A percentile compares a stretch with the other conserved stretches of the same genome.
Evolutionary conservation across 2,113 vertebrate genomes (phyloP).

Genomic region (Pongo abelii): DNA sequence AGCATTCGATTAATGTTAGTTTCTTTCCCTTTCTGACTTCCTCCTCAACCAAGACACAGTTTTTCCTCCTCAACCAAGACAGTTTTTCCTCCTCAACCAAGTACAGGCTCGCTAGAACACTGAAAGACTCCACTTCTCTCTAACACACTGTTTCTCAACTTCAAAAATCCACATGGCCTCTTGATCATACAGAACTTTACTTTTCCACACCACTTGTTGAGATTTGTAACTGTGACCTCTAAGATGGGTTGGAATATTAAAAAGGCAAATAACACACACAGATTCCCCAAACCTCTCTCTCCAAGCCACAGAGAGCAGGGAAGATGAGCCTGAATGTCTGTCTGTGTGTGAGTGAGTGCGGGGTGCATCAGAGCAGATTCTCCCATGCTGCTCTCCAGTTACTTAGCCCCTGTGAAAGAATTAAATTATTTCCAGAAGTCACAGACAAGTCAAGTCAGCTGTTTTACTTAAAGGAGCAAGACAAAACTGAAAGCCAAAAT

Average conservation of each 20-base stretch:
- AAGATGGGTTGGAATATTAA: slow-evolving; percentile 10
- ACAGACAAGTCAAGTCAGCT: slow-evolving; percentile 53
- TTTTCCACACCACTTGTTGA: neutral
- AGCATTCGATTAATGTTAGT: neutral
- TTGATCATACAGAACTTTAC: neutral
- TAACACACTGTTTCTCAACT: neutral
- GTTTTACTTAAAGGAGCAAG: slow-evolving; percentile 67
- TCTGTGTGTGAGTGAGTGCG: neutral
- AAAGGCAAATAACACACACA: neutral
- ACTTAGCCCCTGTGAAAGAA: slow-evolving; percentile 37
- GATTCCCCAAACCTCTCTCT: slow-evolving; percentile 2
- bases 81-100: slow-evolving; percentile 5
- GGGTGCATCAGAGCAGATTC: neutral
- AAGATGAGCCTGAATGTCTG: neutral
- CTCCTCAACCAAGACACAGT: neutral
- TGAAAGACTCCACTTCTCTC: neutral
- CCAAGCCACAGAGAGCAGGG: neutral
- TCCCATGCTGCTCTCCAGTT: slow-evolving; percentile 49
- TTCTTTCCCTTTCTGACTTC: slow-evolving; percentile 35
- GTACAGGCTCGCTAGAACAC: neutral
- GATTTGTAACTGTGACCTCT: slow-evolving; percentile 34
- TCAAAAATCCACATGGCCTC: neutral
- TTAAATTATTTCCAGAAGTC: slow-evolving; percentile 66
- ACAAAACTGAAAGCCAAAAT: slow-evolving; percentile 51
- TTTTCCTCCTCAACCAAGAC: neutral